These are phyloP conservation scores for Aplysina aerophoba DNA, from an alignment of 37 sponge, comb jelly and placozoan species.

Conservation along the genomic window DNA sequence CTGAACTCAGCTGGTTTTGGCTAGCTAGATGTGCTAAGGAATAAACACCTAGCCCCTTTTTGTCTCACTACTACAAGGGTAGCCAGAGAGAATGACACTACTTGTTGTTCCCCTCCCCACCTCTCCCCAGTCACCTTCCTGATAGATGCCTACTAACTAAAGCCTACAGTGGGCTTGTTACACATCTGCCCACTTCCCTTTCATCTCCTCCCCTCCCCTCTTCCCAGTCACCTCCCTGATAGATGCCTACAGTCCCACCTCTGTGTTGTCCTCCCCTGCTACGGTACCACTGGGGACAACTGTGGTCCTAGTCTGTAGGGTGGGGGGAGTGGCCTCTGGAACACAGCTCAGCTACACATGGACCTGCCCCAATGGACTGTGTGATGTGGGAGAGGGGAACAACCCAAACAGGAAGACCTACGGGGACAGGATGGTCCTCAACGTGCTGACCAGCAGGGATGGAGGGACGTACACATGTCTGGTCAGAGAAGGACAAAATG, in stretches of 20 bases:
- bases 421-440: constrained; percentile 16
- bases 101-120: not conserved
- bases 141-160: constrained; percentile 5
- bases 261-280: not conserved
- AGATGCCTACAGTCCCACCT: constrained; percentile 25
- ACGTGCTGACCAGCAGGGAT: constrained; percentile 7
- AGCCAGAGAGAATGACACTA: too few species aligned
- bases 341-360: constrained; percentile 28
- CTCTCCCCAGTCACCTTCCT: not conserved
- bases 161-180: not conserved
- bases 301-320: constrained; percentile 5
- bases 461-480: constrained; percentile 32
- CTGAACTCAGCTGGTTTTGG: too few species aligned
- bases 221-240: not conserved
- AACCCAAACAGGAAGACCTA: constrained; percentile 31
- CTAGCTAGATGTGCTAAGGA: too few species aligned
- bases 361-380: constrained; percentile 34
- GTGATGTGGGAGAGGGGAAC: constrained; percentile 19
- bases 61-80: too few species aligned
- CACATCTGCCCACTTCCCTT: too few species aligned
- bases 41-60: too few species aligned
- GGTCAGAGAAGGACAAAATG: not conserved
- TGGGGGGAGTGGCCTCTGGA: constrained; percentile 17
- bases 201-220: too few species aligned
- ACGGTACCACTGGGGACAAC: constrained; percentile 32